Evolutionary conservation across 2,888 invertebrate genomes (phyloP), one percentile per base, ranked within the genome.

Genomic region (Acronicta leporina): DNA sequence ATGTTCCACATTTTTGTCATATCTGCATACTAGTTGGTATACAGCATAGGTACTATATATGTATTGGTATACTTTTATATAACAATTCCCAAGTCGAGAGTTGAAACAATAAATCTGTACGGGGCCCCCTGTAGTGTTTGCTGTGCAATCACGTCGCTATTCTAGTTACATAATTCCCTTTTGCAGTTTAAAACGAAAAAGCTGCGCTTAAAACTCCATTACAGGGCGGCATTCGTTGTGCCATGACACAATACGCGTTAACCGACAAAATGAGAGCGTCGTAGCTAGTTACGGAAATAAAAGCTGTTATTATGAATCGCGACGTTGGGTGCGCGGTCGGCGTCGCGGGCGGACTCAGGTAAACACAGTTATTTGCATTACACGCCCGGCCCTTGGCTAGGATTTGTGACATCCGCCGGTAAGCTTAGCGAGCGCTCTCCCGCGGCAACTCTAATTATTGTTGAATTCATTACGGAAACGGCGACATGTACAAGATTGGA

Each of bases 281-380:
- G 88, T 81, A 88, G 89, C 90, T 90, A 92, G 90, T 92, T 92
- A 91, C 87, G 88, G 89, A 86, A 89, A 92, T 92, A 92, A 92
- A 90, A 90, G 89, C 83, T 80, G 88, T 89, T 90, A 90, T 89
- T 90, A 92, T 91, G 88, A 90, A 88, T 89, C 83, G 87, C 77
- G 77, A 80, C 75, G 77, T 81, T 81, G 79, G 73, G 16, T 43
- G 46, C 52, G 66, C 59, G 75, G 75, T 63, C 25, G 69, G 53
- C 25, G 69, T 50, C 63, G 68, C 68, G 66, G 70, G 70, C 59
- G 73, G 85, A 78, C 83, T 75, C 87, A 89, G 89, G 91, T 91
- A 91, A 92, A 89, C 87, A 87, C 82, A 77, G 85, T 86, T 91
- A 90, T 92, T 92, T 91, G 87, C 88, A 87, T 87, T 87, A 85